Base-by-base conservation (phyloP, 2,888 invertebrate genomes). In the Priapulus caudatus region DNA sequence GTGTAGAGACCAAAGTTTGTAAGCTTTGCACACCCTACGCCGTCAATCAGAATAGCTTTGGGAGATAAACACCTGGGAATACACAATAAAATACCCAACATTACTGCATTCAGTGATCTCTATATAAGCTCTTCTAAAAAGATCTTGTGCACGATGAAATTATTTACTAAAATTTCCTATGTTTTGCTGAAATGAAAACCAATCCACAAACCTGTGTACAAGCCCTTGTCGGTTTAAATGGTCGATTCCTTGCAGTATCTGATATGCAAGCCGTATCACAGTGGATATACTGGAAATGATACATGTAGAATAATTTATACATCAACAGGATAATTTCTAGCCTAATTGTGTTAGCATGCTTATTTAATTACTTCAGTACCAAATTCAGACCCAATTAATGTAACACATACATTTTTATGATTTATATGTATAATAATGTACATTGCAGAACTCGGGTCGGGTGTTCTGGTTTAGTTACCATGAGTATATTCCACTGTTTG, bases 1-100 rank as follows among this genome's bases (percentile, higher is more conserved):
- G 85, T 81, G 71, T 84, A 89, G 60, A 93, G 73, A n/a, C 93
- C 95, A 76, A 86, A 93, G 71, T 91, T 89, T 63, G 87, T 88
- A 24, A 97, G 70, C 67, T 92, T 90, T 0, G 87, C 82, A 65
- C 80, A 55, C 16, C 64, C 61, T 64, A 79, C 74, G 45, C 75
- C 75, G 65, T 86, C 83, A 33, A 91, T 66, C 15, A 90, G 73
- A 61, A 95, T 82, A 70, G 88, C 89, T 61, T 86, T 84, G 49
- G 84, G 81, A 54, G 84, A 81, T 54, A 95, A 72, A 67, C 84
- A 86, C 59, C n/a, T n/a, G n/a, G n/a, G n/a, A n/a, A n/a, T n/a
- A n/a, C n/a, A n/a, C n/a, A n/a, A n/a, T n/a, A n/a, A n/a, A n/a
- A n/a, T n/a, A n/a, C n/a, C n/a, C n/a, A n/a, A n/a, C n/a, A n/a